Evolutionary conservation across 2,797 vertebrate genomes (phyloP), one percentile per base, ranked within the genome.

Genomic region (Manis pentadactyla): DNA sequence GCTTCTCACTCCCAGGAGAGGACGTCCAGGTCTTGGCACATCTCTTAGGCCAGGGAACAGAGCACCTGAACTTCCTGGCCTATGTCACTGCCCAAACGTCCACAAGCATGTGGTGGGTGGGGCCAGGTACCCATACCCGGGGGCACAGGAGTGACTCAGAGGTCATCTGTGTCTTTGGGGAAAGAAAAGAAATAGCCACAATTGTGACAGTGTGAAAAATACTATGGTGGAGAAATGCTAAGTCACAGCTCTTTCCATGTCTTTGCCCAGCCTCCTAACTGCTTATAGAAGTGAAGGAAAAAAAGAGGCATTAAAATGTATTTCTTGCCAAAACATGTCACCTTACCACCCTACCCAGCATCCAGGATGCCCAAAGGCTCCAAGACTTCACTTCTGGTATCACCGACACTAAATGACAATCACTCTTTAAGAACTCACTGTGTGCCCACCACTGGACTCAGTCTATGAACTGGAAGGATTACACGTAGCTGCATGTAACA

Each of bases 201-300:
- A 21, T 34, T 2, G 4, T 4, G 51, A n/a, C 4, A 1, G 42
- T 7, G 3, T 42, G 59, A 34, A 61, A 64, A 61, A 9, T 0
- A 0, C 11, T 13, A 0, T 1, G 31, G 53, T 17, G 5, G 39
- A 7, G 25, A 25, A 42, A 12, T 4, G 12, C 8, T 1, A 27
- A 61, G 34, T 21, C 18, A 4, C 3, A 1, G 27, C 29, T 7
- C 53, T 19, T 53, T 34, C 34, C 29, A 17, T 49, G 63, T 15
- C 21, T 23, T 59, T 34, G 3, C 14, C 34, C n/a, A 21, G 63
- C 39, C 66, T 84, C 74, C 34, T 7, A 39, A 12, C 15, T 29
- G 25, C 75, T 49, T n/a, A 0, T 21, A 2, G 82, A 46, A 27
- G 2, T 5, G 31, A 78, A 78, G 27, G 19, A n/a, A 13, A 11